These are phyloP conservation scores for Sebastes taczanowskii DNA, from an alignment of 2,797 vertebrate genomes.

Conservation along the genomic window DNA sequence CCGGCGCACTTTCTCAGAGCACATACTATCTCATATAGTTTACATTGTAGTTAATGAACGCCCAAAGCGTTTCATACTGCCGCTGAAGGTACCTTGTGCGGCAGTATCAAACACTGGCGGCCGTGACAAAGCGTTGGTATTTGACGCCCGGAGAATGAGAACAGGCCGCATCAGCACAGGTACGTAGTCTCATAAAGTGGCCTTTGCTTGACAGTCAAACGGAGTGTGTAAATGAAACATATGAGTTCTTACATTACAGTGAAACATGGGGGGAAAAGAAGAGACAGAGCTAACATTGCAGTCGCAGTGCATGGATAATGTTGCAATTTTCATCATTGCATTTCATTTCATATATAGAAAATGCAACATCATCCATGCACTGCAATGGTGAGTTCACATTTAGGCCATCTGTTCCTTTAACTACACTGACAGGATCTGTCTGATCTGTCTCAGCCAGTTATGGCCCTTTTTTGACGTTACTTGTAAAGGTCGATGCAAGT, in stretches of 20 bases:
- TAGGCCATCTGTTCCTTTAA: neutral
- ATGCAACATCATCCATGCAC: no score
- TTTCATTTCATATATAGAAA: neutral
- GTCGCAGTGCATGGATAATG: neutral
- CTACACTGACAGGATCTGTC: neutral
- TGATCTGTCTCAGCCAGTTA: neutral
- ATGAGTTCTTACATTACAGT: neutral
- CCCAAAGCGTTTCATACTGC: no score
- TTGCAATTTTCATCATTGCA: neutral
- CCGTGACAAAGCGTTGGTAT: no score
- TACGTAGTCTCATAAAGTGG: no score
- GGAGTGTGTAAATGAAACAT: neutral
- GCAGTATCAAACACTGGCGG: no score
- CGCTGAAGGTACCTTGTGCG: no score
- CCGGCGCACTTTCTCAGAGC: no score
- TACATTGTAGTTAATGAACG: no score
- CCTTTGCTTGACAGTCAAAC: neutral
- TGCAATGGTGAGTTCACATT: neutral
- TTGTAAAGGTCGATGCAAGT: neutral
- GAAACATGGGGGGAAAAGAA: neutral
- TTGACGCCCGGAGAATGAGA: no score
- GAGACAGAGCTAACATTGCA: neutral
- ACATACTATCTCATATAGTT: no score
- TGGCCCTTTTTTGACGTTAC: neutral
- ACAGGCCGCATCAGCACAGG: no score